Percentiles rank a stretch among this genome's conserved stretches.
phyloP scores from a whole-genome alignment of 2,888 invertebrate species.

The Pyrocoelia pectoralis region DNA sequence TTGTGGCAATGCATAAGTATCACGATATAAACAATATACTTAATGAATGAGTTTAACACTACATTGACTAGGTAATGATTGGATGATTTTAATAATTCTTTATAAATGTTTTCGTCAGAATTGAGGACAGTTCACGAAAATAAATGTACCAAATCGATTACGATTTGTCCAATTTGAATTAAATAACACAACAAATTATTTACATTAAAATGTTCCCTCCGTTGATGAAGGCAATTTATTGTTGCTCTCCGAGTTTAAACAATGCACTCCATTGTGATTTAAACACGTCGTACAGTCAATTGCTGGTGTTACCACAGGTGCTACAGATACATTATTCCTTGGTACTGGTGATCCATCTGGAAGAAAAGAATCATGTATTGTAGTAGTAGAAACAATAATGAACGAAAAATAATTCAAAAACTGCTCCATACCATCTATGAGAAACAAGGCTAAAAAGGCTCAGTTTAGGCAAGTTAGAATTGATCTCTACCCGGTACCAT shows the following conservation, averaged over 20 bases:
- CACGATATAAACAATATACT: not conserved
- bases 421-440: not conserved
- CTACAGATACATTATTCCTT: slow-evolving; percentile 17
- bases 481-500: no score
- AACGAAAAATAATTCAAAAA: no score
- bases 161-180: no score
- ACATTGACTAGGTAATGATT: no score
- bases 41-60: no score
- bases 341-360: slow-evolving; percentile 26
- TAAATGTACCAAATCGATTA: no score
- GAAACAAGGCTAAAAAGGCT: no score
- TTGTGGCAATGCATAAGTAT: not conserved
- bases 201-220: slow-evolving; percentile 24
- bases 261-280: slow-evolving; percentile 28
- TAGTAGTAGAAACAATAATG: no score
- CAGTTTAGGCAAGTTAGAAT: no score
- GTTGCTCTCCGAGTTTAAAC: slow-evolving; percentile 32
- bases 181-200: slow-evolving; percentile 6
- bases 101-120: no score
- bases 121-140: no score
- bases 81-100: not conserved
- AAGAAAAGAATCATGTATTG: not conserved
- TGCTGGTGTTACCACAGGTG: slow-evolving; percentile 24
- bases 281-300: slow-evolving; percentile 31
- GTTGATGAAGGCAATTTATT: slow-evolving; percentile 29